Base-by-base conservation (phyloP, 2,888 invertebrate species). In the Dendrolimus houi region DNA sequence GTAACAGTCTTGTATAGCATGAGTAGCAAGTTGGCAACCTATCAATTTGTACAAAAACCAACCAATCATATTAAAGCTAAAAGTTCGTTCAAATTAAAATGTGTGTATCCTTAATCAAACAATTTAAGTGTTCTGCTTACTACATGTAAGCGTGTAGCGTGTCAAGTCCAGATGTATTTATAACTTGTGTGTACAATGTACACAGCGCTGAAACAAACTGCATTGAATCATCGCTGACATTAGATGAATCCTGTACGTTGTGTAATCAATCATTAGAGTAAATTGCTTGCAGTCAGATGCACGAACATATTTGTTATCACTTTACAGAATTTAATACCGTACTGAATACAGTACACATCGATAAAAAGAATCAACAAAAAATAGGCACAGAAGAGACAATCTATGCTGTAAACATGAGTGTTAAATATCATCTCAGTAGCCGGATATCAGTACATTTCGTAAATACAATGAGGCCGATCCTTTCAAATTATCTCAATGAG, bases 231-330 rank as follows among this genome's bases (percentile, higher is more conserved):
- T 78, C 78, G 72, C 73, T 72, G 66, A 70, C 74, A 71, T 79
- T 77, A 78, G 72, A 79, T 77, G 72, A 63, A 74, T 70, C 67
- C 71, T 68, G 74, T 65, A 69, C 67, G 73, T 83, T 84, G 73
- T 79, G 79, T 76, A 84, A 86, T 79, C 78, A 71, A 70, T 79
- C 80, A 83, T 84, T 83, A 80, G 66, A 79, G 72, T 68, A 71
- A 70, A 75, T 76, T 65, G 72, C 72, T 75, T 77, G 70, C 63
- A 70, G 64, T 64, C 47, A 47, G 9, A 47, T 47, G 47, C 47
- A 47, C 2, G 2, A 47, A 47, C 47, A 47, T 47, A 8, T 47
- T 61, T 59, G 61, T 63, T 57, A 61, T 29, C 29, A 29, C 29
- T 29, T 29, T 29, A 29, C 29, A 29, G 29, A 29, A 29, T 29